phyloP scores from a whole-genome alignment of 2,797 vertebrate species.

The Microhierax caerulescens region DNA sequence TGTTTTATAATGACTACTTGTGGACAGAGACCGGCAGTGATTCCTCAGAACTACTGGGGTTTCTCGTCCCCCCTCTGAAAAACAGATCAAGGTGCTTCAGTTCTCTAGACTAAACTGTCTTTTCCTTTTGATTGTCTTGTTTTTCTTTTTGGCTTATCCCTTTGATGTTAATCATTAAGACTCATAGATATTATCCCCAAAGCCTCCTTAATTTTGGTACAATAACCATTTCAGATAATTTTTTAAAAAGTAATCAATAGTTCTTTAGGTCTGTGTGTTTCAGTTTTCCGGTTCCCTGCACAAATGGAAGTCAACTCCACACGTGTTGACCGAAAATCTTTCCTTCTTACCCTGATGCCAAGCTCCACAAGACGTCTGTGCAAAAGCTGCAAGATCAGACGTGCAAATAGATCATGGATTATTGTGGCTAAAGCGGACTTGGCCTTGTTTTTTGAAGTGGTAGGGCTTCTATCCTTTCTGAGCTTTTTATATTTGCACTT shows the following conservation, averaged over 20 bases:
- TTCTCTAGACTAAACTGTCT: not conserved
- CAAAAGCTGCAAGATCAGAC: not conserved
- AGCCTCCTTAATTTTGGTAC: not conserved
- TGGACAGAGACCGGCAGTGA: not conserved
- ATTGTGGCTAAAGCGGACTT: not conserved
- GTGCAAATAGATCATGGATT: not conserved
- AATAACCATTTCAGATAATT: not conserved
- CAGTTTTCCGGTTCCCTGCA: not conserved
- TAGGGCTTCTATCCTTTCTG: not conserved
- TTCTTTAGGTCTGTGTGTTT: not conserved
- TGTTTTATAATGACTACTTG: not conserved
- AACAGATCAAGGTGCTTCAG: not conserved
- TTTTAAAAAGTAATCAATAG: not conserved
- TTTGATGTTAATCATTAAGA: not conserved
- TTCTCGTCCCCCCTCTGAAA: not conserved
- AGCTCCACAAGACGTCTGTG: not conserved
- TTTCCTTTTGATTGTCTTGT: not conserved
- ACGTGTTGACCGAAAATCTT: not conserved
- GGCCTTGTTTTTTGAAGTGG: not conserved
- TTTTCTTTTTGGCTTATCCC: not conserved
- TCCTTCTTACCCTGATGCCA: not conserved
- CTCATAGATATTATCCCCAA: not conserved
- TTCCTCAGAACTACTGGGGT: not conserved
- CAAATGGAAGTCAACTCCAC: not conserved
- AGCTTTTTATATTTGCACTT: not conserved